A percentile compares a stretch with the other conserved stretches of the same genome.
Conservation (phyloP, 2,113 vertebrate genomes). For the Zosterops hypoxanthus region DNA sequence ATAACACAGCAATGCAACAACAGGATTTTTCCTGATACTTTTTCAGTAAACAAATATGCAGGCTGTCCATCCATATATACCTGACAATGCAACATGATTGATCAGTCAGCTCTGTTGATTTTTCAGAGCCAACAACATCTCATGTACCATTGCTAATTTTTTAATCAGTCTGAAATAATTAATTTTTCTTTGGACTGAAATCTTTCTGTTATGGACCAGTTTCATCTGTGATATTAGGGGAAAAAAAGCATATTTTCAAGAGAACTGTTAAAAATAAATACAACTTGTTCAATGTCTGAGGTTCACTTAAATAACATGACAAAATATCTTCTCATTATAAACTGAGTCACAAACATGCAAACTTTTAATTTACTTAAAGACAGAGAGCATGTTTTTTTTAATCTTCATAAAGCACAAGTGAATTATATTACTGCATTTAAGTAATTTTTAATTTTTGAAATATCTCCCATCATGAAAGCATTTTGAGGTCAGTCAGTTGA, state of each 20-base stretch:
- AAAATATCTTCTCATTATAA: neutral
- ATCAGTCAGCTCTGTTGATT: neutral
- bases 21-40: neutral
- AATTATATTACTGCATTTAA: neutral
- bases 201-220: neutral
- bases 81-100: neutral
- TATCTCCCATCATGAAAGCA: neutral
- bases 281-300: neutral
- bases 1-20: neutral
- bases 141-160: neutral
- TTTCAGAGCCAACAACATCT: neutral
- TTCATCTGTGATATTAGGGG: neutral
- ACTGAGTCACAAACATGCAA: neutral
- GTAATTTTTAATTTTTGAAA: neutral
- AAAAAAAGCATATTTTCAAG: neutral
- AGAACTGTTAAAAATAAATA: neutral
- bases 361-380: neutral
- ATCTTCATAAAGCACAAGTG: neutral
- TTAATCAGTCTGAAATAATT: neutral
- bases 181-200: neutral
- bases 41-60: neutral
- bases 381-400: neutral
- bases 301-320: constrained; percentile 14
- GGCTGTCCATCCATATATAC: neutral
- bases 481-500: neutral